phyloP scores from a whole-genome alignment of 2,113 vertebrate genomes.

The Amphilophus citrinellus region DNA sequence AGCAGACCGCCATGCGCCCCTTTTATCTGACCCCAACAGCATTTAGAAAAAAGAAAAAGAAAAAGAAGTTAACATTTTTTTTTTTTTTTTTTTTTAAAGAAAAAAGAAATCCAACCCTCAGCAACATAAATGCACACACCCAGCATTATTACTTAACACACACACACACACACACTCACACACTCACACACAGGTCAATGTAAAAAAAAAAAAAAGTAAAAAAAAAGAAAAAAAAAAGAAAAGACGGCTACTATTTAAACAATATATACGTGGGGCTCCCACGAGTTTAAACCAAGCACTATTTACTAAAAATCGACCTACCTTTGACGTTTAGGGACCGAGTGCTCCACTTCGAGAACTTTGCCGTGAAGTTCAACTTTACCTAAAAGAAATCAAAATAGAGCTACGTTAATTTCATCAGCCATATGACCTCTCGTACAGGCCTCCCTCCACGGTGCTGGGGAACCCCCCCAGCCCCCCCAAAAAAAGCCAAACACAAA shows the following conservation, averaged over 20 bases:
- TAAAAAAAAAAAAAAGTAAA: background rate
- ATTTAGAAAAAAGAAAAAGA: background rate
- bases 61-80: background rate
- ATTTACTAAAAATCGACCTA: slow-evolving; percentile 73
- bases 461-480: too few relatives aligned
- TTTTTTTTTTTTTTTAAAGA: background rate
- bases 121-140: background rate
- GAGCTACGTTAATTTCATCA: slow-evolving; percentile 51
- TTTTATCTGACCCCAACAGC: slow-evolving; percentile 63
- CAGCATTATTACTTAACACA: background rate
- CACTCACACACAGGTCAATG: background rate
- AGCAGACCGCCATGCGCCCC: slow-evolving; percentile 57
- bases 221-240: background rate
- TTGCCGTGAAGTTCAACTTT: slow-evolving; percentile 98
- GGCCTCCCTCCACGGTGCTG: background rate
- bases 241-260: background rate
- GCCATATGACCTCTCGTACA: background rate
- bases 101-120: background rate
- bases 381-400: slow-evolving; percentile 80
- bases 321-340: slow-evolving; percentile 98
- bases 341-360: slow-evolving; percentile 96
- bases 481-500: background rate
- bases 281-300: slow-evolving; percentile 33
- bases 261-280: background rate
- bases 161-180: background rate